A percentile compares a stretch with the other conserved stretches of the same genome.
Evolutionary conservation across 2,797 vertebrate genomes (phyloP).

Genomic region (Nyctibius grandis): DNA sequence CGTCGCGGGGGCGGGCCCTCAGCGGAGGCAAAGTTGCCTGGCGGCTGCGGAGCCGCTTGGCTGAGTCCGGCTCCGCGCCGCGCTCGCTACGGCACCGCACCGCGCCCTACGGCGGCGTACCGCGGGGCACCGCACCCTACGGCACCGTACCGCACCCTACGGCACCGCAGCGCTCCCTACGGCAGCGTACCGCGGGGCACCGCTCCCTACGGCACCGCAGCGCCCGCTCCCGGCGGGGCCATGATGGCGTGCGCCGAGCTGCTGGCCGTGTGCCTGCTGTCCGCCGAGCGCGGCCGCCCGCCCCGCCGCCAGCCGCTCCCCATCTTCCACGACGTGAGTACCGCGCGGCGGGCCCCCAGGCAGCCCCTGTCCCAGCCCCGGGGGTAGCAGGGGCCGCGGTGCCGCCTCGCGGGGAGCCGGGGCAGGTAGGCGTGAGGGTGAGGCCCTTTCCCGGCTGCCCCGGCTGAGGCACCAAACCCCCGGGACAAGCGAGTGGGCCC

Average conservation of each 20-base stretch:
- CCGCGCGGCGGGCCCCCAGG: not conserved
- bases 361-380: not conserved
- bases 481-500: not conserved
- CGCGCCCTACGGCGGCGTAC: not conserved
- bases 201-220: not conserved
- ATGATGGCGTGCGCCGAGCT: slow-evolving; percentile 88
- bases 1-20: not conserved
- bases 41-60: not conserved
- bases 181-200: no score
- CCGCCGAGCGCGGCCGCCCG: slow-evolving; percentile 78
- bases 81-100: not conserved
- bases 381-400: not conserved
- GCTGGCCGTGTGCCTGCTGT: slow-evolving; percentile 87
- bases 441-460: not conserved
- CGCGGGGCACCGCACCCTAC: not conserved
- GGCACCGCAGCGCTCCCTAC: not conserved
- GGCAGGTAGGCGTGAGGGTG: rapidly evolving
- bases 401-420: not conserved
- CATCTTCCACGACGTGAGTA: slow-evolving; percentile 83
- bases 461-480: not conserved
- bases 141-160: not conserved
- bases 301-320: slow-evolving; percentile 70
- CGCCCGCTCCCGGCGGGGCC: not conserved
- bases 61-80: not conserved
- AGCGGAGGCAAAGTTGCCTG: not conserved